phyloP scores from a whole-genome alignment of 2,888 invertebrate species.

The Aphodius granarius region DNA sequence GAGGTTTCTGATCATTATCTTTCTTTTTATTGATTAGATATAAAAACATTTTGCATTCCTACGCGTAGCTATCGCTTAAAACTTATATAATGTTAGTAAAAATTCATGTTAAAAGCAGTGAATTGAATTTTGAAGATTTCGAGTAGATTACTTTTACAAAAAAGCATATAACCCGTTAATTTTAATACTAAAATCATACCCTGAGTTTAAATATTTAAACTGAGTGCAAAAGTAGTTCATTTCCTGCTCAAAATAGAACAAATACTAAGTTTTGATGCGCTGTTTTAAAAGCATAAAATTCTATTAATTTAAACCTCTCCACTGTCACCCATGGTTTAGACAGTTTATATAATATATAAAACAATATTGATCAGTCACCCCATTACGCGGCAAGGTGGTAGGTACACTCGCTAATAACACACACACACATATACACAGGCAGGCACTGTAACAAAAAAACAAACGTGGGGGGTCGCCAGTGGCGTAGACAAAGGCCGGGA shows the following conservation, averaged over 20 bases:
- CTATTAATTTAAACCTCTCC: too few species aligned
- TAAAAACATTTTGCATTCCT: too few species aligned
- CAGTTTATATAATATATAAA: neutral
- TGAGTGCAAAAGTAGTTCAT: too few species aligned
- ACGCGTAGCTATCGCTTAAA: constrained; percentile 29
- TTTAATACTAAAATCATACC: neutral
- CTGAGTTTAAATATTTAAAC: too few species aligned
- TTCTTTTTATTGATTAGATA: neutral
- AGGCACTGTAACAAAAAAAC: constrained; percentile 6
- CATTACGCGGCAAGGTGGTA: neutral
- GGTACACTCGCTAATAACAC: neutral
- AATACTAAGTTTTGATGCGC: too few species aligned
- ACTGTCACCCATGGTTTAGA: too few species aligned
- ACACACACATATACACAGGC: too few species aligned
- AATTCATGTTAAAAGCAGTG: neutral
- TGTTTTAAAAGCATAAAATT: too few species aligned
- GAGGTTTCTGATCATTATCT: neutral
- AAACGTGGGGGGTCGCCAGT: constrained; percentile 27
- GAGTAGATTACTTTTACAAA: neutral
- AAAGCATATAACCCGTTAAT: neutral
- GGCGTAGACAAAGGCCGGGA: constrained; percentile 30
- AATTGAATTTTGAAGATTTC: neutral
- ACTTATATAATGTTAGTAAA: constrained; percentile 19
- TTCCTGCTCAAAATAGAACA: too few species aligned
- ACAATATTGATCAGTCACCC: neutral